These are phyloP conservation scores for Anas bahamensis DNA, from an alignment of 2,797 vertebrate genomes.

Conservation along the genomic window DNA sequence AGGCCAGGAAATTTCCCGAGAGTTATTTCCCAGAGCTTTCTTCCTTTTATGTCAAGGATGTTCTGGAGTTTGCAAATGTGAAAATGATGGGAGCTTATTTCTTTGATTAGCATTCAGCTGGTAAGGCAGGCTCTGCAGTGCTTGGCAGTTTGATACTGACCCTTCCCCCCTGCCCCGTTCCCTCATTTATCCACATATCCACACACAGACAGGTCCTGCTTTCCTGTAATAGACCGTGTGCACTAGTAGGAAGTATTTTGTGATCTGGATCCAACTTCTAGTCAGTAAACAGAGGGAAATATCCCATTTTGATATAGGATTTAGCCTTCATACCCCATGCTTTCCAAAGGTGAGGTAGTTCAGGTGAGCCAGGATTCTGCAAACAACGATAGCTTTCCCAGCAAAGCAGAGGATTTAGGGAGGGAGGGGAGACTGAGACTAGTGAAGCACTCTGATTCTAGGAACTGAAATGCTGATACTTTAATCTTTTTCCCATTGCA, in stretches of 20 bases:
- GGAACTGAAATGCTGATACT: slow-evolving; percentile 8
- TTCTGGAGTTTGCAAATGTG: slow-evolving; percentile 27
- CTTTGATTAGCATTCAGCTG: slow-evolving; percentile 83
- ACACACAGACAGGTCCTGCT: background rate
- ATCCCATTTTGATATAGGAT: background rate
- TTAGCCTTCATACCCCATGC: slow-evolving; percentile 18
- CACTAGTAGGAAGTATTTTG: background rate
- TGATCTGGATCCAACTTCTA: background rate
- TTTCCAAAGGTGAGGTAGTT: slow-evolving; percentile 59
- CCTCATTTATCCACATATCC: background rate
- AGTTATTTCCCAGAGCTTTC: slow-evolving; percentile 6
- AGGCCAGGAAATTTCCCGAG: background rate
- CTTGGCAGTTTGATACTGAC: slow-evolving; percentile 57
- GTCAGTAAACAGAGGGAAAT: background rate
- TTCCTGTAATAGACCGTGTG: background rate
- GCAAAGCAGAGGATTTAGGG: background rate
- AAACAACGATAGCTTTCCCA: background rate
- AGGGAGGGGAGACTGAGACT: background rate
- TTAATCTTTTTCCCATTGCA: slow-evolving; percentile 11
- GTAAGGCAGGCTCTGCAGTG: slow-evolving; percentile 77
- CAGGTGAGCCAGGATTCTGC: slow-evolving; percentile 62
- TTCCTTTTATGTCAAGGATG: background rate
- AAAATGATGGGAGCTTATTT: background rate
- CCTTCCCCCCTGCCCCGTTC: background rate
- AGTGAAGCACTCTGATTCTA: background rate